These are phyloP conservation scores for Cotesia chilonis DNA, from an alignment of 1,140 invertebrate genomes.

Conservation along the genomic window DNA sequence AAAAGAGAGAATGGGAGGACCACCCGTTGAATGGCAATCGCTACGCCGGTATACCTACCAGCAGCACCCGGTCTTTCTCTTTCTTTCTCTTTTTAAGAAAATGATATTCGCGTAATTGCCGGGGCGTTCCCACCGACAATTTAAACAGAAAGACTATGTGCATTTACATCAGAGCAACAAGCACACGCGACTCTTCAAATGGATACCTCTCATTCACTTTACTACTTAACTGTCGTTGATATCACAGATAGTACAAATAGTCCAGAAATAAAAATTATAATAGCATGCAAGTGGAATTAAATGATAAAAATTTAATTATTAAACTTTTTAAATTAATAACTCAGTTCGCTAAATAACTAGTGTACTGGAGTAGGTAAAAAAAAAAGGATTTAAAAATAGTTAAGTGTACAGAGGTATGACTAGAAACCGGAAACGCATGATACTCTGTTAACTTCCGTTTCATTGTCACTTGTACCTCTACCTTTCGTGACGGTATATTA, in stretches of 20 bases:
- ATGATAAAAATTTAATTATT: no score
- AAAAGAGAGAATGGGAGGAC: conserved; percentile 34
- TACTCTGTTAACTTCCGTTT: conserved; percentile 23
- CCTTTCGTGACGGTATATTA: conserved; percentile 1
- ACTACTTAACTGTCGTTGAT: background rate
- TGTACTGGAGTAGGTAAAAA: no score
- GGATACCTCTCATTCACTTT: conserved; percentile 4
- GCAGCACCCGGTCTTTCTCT: conserved; percentile 10
- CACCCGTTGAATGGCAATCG: conserved; percentile 39
- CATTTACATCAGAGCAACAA: conserved; percentile 1
- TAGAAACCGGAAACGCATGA: background rate
- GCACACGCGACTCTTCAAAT: conserved; percentile 33
- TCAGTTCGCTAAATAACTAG: no score
- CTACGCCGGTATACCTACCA: background rate
- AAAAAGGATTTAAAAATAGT: no score
- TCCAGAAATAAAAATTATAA: no score
- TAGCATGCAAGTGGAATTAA: no score
- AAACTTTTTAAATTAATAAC: no score
- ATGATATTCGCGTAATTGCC: conserved; percentile 35
- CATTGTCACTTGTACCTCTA: conserved; percentile 20
- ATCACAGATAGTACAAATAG: no score
- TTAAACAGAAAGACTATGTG: conserved; percentile 27
- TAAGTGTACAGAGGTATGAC: background rate
- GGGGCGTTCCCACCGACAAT: conserved; percentile 37
- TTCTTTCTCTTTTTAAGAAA: conserved; percentile 26